Base-by-base conservation (phyloP, 2,888 invertebrate genomes). In the Antheraea yamamai region DNA sequence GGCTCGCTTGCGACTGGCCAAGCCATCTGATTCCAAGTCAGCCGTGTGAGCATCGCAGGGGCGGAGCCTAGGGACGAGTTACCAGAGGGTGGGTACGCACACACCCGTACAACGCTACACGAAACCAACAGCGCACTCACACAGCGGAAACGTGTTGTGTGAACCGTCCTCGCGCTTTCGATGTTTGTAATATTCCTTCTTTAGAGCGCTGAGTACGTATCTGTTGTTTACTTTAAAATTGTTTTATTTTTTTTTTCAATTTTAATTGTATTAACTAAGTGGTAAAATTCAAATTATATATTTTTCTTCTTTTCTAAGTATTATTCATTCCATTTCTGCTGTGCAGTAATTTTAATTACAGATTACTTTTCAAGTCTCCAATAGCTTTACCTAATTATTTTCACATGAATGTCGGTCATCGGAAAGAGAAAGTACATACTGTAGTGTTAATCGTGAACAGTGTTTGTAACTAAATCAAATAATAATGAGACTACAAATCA, bases 11-110 rank as follows among this genome's bases (percentile, higher is more conserved):
- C 93, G 93, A 95, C 95, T 95, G 95, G 92, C 93, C 93, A 89
- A 92, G 91, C 93, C 93, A 93, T 94, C 94, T 94, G 94, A 94
- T 95, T 94, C 89, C 94, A 94, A 95, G 86, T 95, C 92, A 95
- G 92, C 95, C 95, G 95, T 95, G 91, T 94, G 95, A 95, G 94
- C 95, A 95, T 89, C 89, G 83, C 82, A 77, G 83, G 91, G 94
- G 93, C 91, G 92, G 92, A 85, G 93, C 92, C 84, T 90, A 66
- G 82, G 82, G 82, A 81, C 88, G 88, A 86, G 85, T 86, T 88
- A 86, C 89, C 88, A 88, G 84, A 84, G 92, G 91, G 92, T 89
- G 91, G 91, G 90, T 85, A 82, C 88, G 83, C 91, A 89, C 92
- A 91, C 91, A 86, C 73, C 75, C 81, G 77, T 82, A 79, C 82